Percentiles rank a stretch among this genome's conserved stretches.
Conservation (phyloP, 2,113 vertebrate species). For the Ranitomeya imitator region DNA sequence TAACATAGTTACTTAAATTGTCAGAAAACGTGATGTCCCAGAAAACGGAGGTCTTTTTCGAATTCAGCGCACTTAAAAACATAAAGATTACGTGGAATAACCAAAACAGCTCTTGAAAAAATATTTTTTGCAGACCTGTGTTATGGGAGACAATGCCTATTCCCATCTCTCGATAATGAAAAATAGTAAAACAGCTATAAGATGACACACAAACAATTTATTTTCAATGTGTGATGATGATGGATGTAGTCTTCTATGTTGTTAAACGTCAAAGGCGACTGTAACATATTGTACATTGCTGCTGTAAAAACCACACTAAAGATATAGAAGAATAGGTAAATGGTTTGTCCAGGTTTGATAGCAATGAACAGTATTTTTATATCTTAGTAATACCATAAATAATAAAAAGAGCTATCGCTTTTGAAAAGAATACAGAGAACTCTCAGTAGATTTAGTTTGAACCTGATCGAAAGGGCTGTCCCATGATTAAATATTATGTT, state of each 20-base stretch:
- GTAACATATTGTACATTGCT: slow-evolving; percentile 5
- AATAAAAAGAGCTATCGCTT: not conserved
- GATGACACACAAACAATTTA: slow-evolving; percentile 1
- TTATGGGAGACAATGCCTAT: not conserved
- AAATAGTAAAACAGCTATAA: not conserved
- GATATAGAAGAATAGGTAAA: not conserved
- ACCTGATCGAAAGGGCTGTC: not conserved
- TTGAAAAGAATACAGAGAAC: not conserved
- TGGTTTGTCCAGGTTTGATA: not conserved
- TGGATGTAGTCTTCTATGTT: not conserved
- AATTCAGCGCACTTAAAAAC: too few relatives aligned
- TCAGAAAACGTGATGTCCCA: too few relatives aligned
- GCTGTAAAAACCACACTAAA: not conserved
- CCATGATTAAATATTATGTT: not conserved
- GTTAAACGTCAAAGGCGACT: not conserved
- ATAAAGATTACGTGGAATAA: too few relatives aligned
- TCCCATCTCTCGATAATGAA: not conserved
- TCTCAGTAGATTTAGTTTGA: not conserved
- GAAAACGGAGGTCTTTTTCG: too few relatives aligned
- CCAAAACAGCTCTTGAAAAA: too few relatives aligned
- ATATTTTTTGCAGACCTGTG: too few relatives aligned
- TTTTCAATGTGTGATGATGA: not conserved
- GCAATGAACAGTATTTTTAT: not conserved
- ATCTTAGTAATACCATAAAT: not conserved
- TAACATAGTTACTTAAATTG: too few relatives aligned